Percentiles rank a stretch among this genome's conserved stretches.
Evolutionary conservation across 2,113 vertebrate genomes (phyloP).

Genomic region (Xiphophorus couchianus): DNA sequence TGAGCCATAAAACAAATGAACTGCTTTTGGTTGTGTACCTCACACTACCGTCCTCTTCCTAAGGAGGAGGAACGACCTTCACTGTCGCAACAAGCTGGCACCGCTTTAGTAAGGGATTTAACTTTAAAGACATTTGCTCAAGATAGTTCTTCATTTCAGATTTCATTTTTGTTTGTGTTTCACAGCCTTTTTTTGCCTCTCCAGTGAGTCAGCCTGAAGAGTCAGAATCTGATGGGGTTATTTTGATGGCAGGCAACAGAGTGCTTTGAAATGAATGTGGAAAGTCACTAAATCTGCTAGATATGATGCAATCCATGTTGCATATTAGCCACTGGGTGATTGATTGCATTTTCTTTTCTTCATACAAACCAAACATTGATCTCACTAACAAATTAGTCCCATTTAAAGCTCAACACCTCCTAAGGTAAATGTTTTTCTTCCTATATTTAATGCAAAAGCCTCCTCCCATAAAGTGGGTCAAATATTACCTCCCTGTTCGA

Average conservation of each 20-base stretch:
- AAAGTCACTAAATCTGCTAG: not conserved
- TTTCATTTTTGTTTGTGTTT: not conserved
- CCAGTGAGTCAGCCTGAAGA: not conserved
- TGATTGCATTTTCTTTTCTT: not conserved
- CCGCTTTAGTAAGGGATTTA: constrained; percentile 12
- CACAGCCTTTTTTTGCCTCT: not conserved
- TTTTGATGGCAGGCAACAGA: not conserved
- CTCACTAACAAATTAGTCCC: not conserved
- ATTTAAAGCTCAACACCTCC: not conserved
- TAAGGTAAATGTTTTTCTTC: not conserved
- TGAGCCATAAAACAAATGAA: not conserved
- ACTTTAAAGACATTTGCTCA: not conserved
- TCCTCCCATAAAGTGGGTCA: not conserved
- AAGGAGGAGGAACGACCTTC: constrained; percentile 18
- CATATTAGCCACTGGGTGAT: no score
- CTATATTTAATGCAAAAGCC: no score
- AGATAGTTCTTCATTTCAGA: no score
- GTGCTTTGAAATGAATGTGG: not conserved
- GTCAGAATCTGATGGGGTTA: not conserved
- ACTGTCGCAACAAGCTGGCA: constrained; percentile 13
- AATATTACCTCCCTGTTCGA: not conserved
- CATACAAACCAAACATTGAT: not conserved
- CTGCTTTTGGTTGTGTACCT: not conserved
- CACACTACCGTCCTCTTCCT: constrained; percentile 13
- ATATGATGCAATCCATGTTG: not conserved